Conservation (phyloP, 2,113 vertebrate species). For the Anguilla rostrata region DNA sequence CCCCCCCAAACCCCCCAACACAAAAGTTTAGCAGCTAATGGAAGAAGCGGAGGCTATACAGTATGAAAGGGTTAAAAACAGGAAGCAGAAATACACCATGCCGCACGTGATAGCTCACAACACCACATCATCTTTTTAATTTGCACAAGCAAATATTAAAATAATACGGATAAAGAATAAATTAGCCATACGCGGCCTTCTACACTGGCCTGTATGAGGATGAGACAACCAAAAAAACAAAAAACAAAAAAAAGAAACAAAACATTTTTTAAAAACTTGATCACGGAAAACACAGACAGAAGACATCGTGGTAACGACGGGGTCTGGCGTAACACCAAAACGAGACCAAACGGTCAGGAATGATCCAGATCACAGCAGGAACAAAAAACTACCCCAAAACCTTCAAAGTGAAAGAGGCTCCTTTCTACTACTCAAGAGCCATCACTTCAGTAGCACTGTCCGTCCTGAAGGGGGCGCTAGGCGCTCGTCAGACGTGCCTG, state of each 20-base stretch:
- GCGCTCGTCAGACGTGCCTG: too few relatives aligned
- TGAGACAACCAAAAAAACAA: not conserved
- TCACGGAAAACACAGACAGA: constrained; percentile 38
- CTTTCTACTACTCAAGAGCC: not conserved
- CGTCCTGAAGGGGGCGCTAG: not conserved
- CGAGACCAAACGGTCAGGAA: not conserved
- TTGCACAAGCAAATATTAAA: constrained; percentile 66
- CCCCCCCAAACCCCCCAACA: constrained; percentile 59
- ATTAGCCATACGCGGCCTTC: constrained; percentile 65
- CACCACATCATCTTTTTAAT: constrained; percentile 69
- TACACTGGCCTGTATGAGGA: constrained; percentile 48
- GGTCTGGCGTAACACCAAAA: not conserved
- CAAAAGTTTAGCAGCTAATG: constrained; percentile 30
- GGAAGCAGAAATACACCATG: constrained; percentile 69
- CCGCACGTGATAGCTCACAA: constrained; percentile 74
- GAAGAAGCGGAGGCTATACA: constrained; percentile 58
- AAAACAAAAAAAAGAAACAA: constrained; percentile 26
- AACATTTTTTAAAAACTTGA: constrained; percentile 2
- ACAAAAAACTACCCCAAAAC: too few relatives aligned
- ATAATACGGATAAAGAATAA: constrained; percentile 72
- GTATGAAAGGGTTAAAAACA: constrained; percentile 55
- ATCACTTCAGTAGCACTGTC: not conserved
- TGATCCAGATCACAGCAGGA: not conserved
- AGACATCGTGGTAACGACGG: not conserved
- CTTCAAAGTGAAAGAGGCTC: not conserved